Evolutionary conservation across 2,113 vertebrate genomes (phyloP).

Genomic region (Albula glossodonta): DNA sequence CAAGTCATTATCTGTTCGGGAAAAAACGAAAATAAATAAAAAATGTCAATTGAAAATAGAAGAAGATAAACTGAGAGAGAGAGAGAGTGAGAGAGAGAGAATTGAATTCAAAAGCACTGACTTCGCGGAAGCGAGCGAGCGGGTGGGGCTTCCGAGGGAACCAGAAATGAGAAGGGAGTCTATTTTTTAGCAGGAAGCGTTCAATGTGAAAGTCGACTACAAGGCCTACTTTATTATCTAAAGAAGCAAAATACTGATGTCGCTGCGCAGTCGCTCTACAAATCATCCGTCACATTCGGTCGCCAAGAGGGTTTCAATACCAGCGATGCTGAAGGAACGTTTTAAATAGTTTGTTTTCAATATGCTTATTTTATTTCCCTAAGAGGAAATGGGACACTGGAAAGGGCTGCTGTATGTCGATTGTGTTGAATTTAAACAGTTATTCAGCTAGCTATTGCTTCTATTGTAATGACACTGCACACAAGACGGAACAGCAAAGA

Average conservation of each 20-base stretch:
- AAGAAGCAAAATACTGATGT: conserved; percentile 33
- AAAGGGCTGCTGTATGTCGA: neutral
- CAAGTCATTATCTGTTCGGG: neutral
- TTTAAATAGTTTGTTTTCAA: conserved; percentile 48
- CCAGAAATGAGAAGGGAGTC: conserved; percentile 50
- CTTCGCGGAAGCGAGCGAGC: conserved; percentile 61
- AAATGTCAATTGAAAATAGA: neutral
- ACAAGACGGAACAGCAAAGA: conserved; percentile 63
- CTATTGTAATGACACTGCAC: conserved; percentile 13
- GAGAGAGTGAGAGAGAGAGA: neutral
- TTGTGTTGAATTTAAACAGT: conserved; percentile 46
- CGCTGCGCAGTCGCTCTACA: conserved; percentile 14
- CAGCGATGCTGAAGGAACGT: conserved; percentile 54
- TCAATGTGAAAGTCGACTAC: conserved; percentile 56
- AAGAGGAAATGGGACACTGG: conserved; percentile 43
- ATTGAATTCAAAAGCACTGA: conserved; percentile 41
- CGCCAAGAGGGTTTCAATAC: conserved; percentile 1
- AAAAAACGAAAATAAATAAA: neutral
- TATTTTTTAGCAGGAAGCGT: conserved; percentile 52
- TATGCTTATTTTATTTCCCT: conserved; percentile 44
- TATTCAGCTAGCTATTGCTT: conserved; percentile 44
- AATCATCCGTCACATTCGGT: conserved; percentile 41
- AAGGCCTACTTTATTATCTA: conserved; percentile 48
- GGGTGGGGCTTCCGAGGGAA: conserved; percentile 68
- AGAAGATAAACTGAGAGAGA: neutral